These are phyloP conservation scores for Mallotus villosus DNA, from an alignment of 2,797 vertebrate genomes.

Conservation along the genomic window DNA sequence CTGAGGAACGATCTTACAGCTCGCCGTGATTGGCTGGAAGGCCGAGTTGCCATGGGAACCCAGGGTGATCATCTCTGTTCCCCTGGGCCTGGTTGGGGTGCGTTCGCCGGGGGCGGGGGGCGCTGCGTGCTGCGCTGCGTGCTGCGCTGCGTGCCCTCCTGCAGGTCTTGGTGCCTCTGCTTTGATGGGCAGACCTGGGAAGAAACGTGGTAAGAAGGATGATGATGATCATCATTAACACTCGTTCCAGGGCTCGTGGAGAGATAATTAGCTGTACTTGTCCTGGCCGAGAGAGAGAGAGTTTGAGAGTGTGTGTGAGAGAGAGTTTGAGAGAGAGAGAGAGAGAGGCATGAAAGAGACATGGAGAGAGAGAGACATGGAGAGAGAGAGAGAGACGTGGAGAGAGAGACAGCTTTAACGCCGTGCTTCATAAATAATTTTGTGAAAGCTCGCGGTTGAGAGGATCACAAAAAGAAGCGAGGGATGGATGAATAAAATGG, in stretches of 20 bases:
- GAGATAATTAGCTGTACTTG: conserved; percentile 8
- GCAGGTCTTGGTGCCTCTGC: conserved; percentile 75
- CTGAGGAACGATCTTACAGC: conserved; percentile 96
- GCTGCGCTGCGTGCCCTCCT: conserved; percentile 72
- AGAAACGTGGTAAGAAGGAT: neutral
- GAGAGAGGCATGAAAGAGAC: neutral
- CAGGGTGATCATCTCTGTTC: conserved; percentile 85
- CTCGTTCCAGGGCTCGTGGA: conserved; percentile 4
- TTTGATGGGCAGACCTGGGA: conserved; percentile 77
- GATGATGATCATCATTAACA: conserved; percentile 3
- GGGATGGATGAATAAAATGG: neutral
- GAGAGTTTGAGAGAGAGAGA: neutral
- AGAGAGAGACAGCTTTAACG: neutral
- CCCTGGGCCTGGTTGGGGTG: conserved; percentile 86
- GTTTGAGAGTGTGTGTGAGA: neutral
- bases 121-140: conserved; percentile 74
- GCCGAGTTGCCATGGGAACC: conserved; percentile 95
- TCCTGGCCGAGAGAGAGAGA: conserved; percentile 6
- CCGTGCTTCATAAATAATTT: conserved; percentile 25
- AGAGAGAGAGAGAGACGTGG: neutral
- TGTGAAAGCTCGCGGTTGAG: neutral
- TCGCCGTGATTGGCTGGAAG: conserved; percentile 96
- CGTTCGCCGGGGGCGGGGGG: conserved; percentile 76
- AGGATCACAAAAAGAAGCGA: neutral
- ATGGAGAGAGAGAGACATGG: conserved; percentile 1